Base-by-base conservation (phyloP, 2,113 vertebrate genomes). In the Myiopsitta monachus region DNA sequence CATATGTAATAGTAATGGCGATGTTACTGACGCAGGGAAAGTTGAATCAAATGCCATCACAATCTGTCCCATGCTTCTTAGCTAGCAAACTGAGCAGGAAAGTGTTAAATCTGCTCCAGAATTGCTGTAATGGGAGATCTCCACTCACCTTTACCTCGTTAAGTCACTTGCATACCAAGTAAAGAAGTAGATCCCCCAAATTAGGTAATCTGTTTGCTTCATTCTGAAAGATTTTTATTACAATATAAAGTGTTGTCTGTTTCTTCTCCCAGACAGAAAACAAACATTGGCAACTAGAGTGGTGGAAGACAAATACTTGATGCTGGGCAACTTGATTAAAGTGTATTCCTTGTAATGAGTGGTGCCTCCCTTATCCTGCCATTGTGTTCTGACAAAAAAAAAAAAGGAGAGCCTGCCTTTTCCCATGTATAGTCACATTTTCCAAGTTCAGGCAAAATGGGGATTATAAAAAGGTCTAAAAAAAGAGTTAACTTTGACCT, bases 281-380 rank as follows among this genome's bases (percentile, higher is more conserved):
- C 91, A 96, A 96, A 96, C 96, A 91, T 73, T 94, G 95, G 87
- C 92, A 93, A 87, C 47, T 90, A 63, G 69, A 83, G 87, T 77
- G 81, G 49, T 94, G 33, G 72, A 91, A 94, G 94, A 91, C 8
- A 63, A 95, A 92, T 83, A 79, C 79, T 92, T 93, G 57, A 92
- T 93, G 79, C 85, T 89, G 92, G 91, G 94, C 88, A 95, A 57
- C 78, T 92, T 92, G 96, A 97, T 94, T 96, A 94, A 96, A 96
- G 90, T 91, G 39, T 94, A 94, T 96, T 95, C 89, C 94, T 87
- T 93, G 83, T 88, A 96, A 90, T 84, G 85, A 95, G 86, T 0
- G 88, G 92, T 96, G 92, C 95, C 96, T 97, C 96, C 97, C 97
- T 97, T 96, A 96, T 97, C 97, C 97, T 97, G 96, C 69, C 94